Evolutionary conservation across 1,140 invertebrate species (phyloP), one percentile per base, ranked within the genome.

Genomic region (Ceratina australensis): DNA sequence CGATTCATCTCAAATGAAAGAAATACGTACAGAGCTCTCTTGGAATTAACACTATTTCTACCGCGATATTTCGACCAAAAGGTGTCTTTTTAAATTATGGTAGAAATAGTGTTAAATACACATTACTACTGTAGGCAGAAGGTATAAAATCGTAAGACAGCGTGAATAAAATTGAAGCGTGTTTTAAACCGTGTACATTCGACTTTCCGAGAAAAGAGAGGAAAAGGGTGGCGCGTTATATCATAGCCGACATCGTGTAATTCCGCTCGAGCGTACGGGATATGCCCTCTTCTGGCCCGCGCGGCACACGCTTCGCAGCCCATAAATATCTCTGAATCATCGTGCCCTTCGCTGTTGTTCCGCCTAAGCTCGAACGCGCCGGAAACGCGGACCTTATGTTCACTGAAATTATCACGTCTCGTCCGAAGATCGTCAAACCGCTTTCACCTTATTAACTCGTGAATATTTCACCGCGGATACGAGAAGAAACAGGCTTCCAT

Each of bases 281-380:
- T 86, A 61, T 52, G 72, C 74, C 71, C 76, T 78, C 78, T 57
- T 63, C 65, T 61, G 49, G 47, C 79, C 74, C 82, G 77, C 73
- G 33, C 82, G 73, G 86, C 59, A 78, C 33, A 84, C 84, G 78
- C 87, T 86, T 86, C 66, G 78, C 86, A 87, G 87, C 83, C 86
- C 85, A 89, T 89, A 90, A 90, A 90, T 90, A 89, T 89, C 87
- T 87, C 87, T 88, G 88, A 90, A 89, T 89, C 88, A 89, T 90
- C 88, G 87, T 75, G 68, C 72, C 72, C 64, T 63, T 78, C 82
- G 69, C 33, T 42, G 33, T 71, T 65, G 71, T 75, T 84, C 68
- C 33, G 49, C 47, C 59, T 26, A 24, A 24, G 66, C 52, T 78
- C 74, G 67, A 71, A 69, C 78, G 76, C 77, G 63, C 47, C 71